Conservation (phyloP, 2,113 vertebrate species). For the Hyla sarda region DNA sequence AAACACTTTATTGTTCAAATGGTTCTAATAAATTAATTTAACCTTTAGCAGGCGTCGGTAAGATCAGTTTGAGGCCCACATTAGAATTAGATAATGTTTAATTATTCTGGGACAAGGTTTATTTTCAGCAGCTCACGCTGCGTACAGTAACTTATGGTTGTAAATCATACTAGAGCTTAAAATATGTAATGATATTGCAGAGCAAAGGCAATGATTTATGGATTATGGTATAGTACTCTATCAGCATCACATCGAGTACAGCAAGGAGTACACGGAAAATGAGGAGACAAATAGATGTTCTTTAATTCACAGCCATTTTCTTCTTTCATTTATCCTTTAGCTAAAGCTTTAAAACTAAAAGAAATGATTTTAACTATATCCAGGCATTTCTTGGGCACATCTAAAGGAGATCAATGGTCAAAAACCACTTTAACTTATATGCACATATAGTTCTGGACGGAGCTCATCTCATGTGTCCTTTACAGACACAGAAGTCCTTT, state of each 20-base stretch:
- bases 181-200: constrained; percentile 58
- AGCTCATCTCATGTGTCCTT: not conserved
- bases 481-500: not conserved
- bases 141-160: constrained; percentile 54
- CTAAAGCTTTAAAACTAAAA: not conserved
- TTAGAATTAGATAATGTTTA: constrained; percentile 57
- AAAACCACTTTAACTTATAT: not conserved
- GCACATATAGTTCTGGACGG: not conserved
- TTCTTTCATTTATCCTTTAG: constrained; percentile 6
- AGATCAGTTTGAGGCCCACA: constrained; percentile 46
- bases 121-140: constrained; percentile 55
- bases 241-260: constrained; percentile 51
- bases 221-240: constrained; percentile 44
- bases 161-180: constrained; percentile 54
- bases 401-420: not conserved
- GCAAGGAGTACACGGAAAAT: constrained; percentile 34
- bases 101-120: constrained; percentile 52
- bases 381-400: not conserved
- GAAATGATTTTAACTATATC: not conserved
- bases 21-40: constrained; percentile 50
- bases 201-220: constrained; percentile 54
- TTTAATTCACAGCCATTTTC: constrained; percentile 24
- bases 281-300: constrained; percentile 37
- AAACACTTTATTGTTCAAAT: constrained; percentile 28
- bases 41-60: constrained; percentile 41